Conservation (phyloP, 2,797 vertebrate species). For the Eptatretus atami region DNA sequence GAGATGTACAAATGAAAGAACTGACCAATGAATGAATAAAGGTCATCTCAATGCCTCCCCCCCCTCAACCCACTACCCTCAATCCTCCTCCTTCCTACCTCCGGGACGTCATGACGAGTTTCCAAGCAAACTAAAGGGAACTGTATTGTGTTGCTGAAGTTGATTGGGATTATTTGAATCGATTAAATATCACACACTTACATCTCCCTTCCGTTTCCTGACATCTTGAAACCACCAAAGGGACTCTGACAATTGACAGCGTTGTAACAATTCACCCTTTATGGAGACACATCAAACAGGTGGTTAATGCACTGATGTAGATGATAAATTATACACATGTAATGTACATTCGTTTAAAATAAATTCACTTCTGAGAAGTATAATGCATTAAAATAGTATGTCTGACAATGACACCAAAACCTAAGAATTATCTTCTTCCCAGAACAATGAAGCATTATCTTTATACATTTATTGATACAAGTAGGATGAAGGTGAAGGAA, state of each 20-base stretch:
- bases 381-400: constrained; percentile 12
- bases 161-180: no score
- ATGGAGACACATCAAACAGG: constrained; percentile 1
- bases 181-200: constrained; percentile 20
- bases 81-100: no score
- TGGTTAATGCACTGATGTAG: not conserved
- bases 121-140: no score
- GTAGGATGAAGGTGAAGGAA: no score
- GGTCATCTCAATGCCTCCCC: no score
- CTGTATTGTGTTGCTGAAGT: no score
- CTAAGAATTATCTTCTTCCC: constrained; percentile 9
- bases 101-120: no score
- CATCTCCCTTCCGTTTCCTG: constrained; percentile 96
- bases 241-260: constrained; percentile 91
- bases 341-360: not conserved
- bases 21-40: no score
- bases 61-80: no score
- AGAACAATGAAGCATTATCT: constrained; percentile 9
- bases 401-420: constrained; percentile 8
- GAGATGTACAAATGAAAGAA: no score
- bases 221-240: constrained; percentile 99
- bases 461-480: no score
- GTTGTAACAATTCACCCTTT: constrained; percentile 97
- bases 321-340: not conserved
- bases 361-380: constrained; percentile 4